Base-by-base conservation (phyloP, 2,797 vertebrate species). In the Lutjanus campechanus region DNA sequence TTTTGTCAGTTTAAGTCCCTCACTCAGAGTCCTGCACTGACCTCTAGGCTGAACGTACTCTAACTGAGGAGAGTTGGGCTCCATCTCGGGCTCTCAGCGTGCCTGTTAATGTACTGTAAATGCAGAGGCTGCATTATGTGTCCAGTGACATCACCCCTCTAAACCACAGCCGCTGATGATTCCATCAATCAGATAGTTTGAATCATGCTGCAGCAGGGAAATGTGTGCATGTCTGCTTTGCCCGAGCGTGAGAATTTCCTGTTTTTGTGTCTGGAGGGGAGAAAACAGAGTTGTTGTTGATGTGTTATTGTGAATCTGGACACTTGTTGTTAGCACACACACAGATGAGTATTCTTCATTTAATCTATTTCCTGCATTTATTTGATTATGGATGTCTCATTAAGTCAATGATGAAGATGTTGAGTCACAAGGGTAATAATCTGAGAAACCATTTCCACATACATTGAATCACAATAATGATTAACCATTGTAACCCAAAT, bases 21-120 rank as follows among this genome's bases (percentile, higher is more conserved):
- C 36, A 36, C 5, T 51, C 5, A n/a, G 58, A 55, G 29, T 22
- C 63, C 29, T 59, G 9, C 22, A 11, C 19, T 51, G 8, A 70
- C 54, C 50, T 55, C 12, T 54, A 36, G n/a, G 40, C 4, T 5
- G 66, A 77, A 36, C 58, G n/a, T 54, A 15, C n/a, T 86, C 53
- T 56, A 58, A 4, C n/a, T 1, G 19, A 65, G 41, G 25, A 76
- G 13, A 51, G 63, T 11, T 15, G 11, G 20, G 55, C 68, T 85
- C 70, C 71, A 66, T 55, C 51, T 82, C 1, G 1, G 81, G 76
- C 84, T 89, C 80, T 90, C 62, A 84, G 40, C 1, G 0, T 17
- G 11, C 54, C 73, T 12, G 16, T 79, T 87, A 89, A 90, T 89
- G 82, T 78, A 40, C 69, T 56, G 29, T 69, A 79, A 85, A 82